phyloP scores from a whole-genome alignment of 2,888 invertebrate genomes.

The Eupelmus urozonus region DNA sequence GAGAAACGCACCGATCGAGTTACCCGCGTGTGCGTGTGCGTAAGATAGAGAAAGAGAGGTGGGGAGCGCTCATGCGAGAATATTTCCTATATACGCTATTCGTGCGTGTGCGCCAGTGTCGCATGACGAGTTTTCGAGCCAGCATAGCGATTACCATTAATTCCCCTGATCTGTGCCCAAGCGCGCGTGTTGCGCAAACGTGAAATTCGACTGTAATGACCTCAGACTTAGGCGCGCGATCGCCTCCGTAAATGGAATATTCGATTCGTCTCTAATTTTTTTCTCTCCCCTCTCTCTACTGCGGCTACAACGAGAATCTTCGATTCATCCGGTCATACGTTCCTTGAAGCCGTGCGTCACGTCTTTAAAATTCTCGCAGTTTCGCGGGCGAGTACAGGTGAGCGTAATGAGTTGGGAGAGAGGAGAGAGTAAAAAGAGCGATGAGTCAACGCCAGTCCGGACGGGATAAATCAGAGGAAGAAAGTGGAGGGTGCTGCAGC shows the following conservation, averaged over 20 bases:
- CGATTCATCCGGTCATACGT: background rate
- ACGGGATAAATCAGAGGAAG: background rate
- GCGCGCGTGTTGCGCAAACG: conserved; percentile 64
- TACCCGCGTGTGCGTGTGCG: conserved; percentile 22
- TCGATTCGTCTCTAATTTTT: background rate
- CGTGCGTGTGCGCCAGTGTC: conserved; percentile 33
- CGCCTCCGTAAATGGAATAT: conserved; percentile 52
- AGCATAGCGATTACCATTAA: conserved; percentile 64
- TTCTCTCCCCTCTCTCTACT: background rate
- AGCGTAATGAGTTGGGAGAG: too few relatives aligned
- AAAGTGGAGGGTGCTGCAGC: background rate
- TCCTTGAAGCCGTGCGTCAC: background rate
- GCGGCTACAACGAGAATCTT: background rate
- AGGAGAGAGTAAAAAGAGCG: background rate
- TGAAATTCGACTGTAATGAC: conserved; percentile 66
- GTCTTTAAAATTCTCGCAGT: background rate
- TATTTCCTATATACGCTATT: conserved; percentile 18
- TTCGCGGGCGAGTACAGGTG: background rate
- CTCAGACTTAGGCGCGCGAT: conserved; percentile 49
- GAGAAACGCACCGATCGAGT: conserved; percentile 47
- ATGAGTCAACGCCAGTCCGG: background rate
- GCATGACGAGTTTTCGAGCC: conserved; percentile 59
- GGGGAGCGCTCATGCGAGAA: conserved; percentile 44
- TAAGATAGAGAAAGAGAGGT: background rate
- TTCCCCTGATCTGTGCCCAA: conserved; percentile 47